These are phyloP conservation scores for Aradophagus sp. DNA, from an alignment of 1,140 invertebrate genomes.

Conservation along the genomic window DNA sequence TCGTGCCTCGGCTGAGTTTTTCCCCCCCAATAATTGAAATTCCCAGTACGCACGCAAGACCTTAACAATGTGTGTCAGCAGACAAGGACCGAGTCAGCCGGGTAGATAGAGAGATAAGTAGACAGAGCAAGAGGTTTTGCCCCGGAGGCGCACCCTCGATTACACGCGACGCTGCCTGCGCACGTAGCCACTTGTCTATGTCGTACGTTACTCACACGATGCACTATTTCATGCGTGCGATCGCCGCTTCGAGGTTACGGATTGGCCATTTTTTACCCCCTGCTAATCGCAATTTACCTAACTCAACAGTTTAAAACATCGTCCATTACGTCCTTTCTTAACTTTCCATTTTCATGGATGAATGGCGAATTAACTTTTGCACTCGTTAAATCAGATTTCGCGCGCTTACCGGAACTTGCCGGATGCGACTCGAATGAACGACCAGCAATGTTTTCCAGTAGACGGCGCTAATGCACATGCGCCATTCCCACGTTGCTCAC, in stretches of 20 bases:
- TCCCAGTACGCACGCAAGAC: conserved; percentile 15
- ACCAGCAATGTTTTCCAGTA: too few species aligned
- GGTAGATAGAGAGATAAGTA: too few species aligned
- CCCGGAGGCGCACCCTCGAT: conserved; percentile 15
- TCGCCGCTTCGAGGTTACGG: neutral
- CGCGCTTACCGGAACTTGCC: too few species aligned
- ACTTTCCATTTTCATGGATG: too few species aligned
- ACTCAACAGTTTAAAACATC: neutral
- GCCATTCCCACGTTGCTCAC: too few species aligned
- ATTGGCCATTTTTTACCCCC: neutral
- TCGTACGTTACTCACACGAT: conserved; percentile 9
- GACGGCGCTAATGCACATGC: too few species aligned
- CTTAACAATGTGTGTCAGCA: conserved; percentile 26
- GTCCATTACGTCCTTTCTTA: too few species aligned
- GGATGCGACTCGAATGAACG: too few species aligned
- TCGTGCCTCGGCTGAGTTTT: neutral
- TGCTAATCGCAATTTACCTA: neutral
- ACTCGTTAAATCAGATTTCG: too few species aligned
- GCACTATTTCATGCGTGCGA: conserved; percentile 12
- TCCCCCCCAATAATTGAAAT: conserved; percentile 20
- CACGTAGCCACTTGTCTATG: conserved; percentile 9
- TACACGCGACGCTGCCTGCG: conserved; percentile 11
- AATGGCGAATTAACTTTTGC: too few species aligned
- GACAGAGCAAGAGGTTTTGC: conserved; percentile 7
- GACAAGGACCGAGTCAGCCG: neutral